Conservation (phyloP, 2,797 vertebrate species). For the Takifugu rubripes region DNA sequence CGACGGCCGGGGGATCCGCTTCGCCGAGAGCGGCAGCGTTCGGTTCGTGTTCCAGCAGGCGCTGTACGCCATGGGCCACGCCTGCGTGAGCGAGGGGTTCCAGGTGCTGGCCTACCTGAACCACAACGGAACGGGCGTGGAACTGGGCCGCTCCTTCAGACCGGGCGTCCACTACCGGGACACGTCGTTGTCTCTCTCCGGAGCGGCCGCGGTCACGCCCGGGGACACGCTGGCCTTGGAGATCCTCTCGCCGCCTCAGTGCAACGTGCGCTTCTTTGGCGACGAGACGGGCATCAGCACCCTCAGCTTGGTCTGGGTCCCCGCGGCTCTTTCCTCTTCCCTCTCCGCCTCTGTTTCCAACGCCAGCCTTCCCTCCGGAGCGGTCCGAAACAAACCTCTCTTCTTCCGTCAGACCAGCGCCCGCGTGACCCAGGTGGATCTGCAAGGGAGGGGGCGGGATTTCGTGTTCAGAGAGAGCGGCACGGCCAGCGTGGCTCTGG, state of each 20-base stretch:
- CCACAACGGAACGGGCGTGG: conserved; percentile 77
- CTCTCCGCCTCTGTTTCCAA: conserved; percentile 78
- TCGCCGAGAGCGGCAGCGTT: conserved; percentile 80
- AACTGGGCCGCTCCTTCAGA: conserved; percentile 79
- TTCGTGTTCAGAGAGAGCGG: conserved; percentile 83
- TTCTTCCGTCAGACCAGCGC: conserved; percentile 78
- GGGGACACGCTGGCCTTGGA: conserved; percentile 84
- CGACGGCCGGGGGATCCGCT: conserved; percentile 80
- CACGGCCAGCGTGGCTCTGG: conserved; percentile 78
- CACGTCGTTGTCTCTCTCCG: conserved; percentile 82
- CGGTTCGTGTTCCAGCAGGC: conserved; percentile 88
- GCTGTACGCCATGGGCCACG: conserved; percentile 85
- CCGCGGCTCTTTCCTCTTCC: conserved; percentile 77
- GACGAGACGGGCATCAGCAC: conserved; percentile 82
- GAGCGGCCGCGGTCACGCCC: conserved; percentile 67
- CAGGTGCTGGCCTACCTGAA: conserved; percentile 80
- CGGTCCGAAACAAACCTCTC: conserved; percentile 85
- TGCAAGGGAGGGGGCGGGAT: conserved; percentile 73
- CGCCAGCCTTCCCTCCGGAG: conserved; percentile 77
- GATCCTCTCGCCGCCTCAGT: conserved; percentile 83
- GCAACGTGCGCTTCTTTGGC: conserved; percentile 83
- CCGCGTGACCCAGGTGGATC: conserved; percentile 73
- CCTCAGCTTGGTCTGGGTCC: conserved; percentile 86
- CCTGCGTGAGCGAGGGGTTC: conserved; percentile 80
- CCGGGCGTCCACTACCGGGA: conserved; percentile 86